These are phyloP conservation scores for Hesperia comma DNA, from an alignment of 2,888 invertebrate species.

Conservation along the genomic window DNA sequence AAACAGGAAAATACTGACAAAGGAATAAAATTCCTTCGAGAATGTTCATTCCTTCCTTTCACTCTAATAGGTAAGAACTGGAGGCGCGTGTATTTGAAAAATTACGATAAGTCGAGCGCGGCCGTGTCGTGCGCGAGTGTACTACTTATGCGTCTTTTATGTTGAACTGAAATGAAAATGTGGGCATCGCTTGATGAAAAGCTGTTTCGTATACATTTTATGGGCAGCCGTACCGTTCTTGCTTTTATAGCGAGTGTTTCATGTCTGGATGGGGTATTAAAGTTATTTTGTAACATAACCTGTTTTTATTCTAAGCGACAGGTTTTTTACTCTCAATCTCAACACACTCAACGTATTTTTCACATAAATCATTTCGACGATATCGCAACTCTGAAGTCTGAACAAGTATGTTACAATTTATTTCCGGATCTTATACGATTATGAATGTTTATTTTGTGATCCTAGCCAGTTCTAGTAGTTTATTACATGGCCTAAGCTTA, in stretches of 20 bases:
- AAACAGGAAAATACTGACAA: constrained; percentile 26
- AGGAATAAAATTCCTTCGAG: constrained; percentile 18
- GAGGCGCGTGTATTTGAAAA: constrained; percentile 18
- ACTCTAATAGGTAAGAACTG: constrained; percentile 8
- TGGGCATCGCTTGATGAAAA: constrained; percentile 33
- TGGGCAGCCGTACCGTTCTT: constrained; percentile 21
- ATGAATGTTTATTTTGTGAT: neutral
- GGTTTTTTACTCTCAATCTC: neutral
- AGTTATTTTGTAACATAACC: constrained; percentile 22
- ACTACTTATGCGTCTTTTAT: constrained; percentile 31
- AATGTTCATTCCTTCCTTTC: constrained; percentile 9
- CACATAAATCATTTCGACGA: constrained; percentile 1
- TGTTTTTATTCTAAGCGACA: constrained; percentile 1
- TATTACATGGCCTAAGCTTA: no score
- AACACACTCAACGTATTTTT: neutral
- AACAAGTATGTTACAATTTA: neutral
- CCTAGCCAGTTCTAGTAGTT: neutral
- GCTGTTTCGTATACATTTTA: constrained; percentile 32
- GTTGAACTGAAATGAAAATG: constrained; percentile 29
- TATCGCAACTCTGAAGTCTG: neutral
- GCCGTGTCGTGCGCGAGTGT: constrained; percentile 16
- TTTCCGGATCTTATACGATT: neutral
- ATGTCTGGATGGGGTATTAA: constrained; percentile 23
- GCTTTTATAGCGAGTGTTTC: constrained; percentile 22
- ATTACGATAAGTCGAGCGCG: constrained; percentile 28